These are phyloP conservation scores for Telmatherina bonti DNA, from an alignment of 2,797 vertebrate species.

Conservation along the genomic window DNA sequence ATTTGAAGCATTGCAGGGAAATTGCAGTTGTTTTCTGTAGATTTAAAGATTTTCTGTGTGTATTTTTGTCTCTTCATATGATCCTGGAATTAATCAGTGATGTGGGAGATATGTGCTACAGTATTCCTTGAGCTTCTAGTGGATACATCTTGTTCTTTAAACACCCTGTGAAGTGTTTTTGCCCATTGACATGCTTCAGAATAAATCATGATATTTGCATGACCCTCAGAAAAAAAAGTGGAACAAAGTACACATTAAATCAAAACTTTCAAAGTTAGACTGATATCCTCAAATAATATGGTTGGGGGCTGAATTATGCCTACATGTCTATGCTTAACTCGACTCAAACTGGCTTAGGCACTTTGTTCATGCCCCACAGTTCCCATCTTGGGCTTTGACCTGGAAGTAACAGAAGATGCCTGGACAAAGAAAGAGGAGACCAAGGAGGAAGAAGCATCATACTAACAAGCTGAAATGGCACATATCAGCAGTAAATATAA, in stretches of 20 bases:
- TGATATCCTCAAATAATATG: neutral
- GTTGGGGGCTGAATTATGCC: neutral
- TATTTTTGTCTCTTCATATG: slow-evolving; percentile 1
- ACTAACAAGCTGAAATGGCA: neutral
- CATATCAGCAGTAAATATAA: neutral
- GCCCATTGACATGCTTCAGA: neutral
- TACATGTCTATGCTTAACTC: neutral
- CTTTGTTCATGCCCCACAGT: neutral
- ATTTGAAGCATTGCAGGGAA: neutral
- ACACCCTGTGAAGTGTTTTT: neutral
- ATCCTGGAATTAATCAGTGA: neutral
- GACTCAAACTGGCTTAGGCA: neutral
- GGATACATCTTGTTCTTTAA: neutral
- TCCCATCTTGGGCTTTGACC: neutral
- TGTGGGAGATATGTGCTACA: slow-evolving; percentile 11
- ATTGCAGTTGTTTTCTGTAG: neutral
- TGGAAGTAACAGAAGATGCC: neutral
- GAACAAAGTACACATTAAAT: neutral
- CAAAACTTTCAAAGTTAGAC: neutral
- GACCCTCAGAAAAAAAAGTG: neutral
- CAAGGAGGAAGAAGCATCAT: neutral
- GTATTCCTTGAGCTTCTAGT: neutral
- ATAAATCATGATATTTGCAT: neutral
- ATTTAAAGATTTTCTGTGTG: neutral
- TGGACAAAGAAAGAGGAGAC: neutral